These are phyloP conservation scores for Corythoichthys haematopterus DNA, from an alignment of 2,113 vertebrate genomes.

Conservation along the genomic window DNA sequence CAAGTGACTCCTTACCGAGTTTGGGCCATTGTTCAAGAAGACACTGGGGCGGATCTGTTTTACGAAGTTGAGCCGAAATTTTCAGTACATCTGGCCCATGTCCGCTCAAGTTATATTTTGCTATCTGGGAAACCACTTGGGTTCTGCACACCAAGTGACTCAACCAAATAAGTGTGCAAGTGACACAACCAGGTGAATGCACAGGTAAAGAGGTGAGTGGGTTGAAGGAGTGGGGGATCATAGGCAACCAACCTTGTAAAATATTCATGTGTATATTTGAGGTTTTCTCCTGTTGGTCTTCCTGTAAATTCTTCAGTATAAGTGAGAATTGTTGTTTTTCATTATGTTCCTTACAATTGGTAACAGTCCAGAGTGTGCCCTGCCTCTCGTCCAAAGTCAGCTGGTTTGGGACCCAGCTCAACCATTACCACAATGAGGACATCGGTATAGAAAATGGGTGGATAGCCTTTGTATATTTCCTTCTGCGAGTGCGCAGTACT, in stretches of 20 bases:
- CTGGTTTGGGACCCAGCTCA: neutral
- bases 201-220: no score
- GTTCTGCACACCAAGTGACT: no score
- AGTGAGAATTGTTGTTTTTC: neutral
- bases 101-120: no score
- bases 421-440: neutral
- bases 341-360: neutral
- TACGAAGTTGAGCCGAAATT: no score
- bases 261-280: constrained; percentile 6
- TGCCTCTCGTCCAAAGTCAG: neutral
- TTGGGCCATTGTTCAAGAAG: no score
- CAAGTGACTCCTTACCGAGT: no score
- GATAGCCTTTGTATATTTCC: neutral
- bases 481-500: neutral
- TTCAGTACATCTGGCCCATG: no score
- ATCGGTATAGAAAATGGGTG: neutral
- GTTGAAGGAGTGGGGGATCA: no score
- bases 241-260: neutral
- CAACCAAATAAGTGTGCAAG: no score
- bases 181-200: no score
- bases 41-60: no score
- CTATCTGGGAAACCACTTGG: no score
- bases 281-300: constrained; percentile 12
- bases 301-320: neutral
- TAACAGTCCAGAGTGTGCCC: neutral